Conservation (phyloP, 2,888 invertebrate genomes). For the Marronus borbonicus region DNA sequence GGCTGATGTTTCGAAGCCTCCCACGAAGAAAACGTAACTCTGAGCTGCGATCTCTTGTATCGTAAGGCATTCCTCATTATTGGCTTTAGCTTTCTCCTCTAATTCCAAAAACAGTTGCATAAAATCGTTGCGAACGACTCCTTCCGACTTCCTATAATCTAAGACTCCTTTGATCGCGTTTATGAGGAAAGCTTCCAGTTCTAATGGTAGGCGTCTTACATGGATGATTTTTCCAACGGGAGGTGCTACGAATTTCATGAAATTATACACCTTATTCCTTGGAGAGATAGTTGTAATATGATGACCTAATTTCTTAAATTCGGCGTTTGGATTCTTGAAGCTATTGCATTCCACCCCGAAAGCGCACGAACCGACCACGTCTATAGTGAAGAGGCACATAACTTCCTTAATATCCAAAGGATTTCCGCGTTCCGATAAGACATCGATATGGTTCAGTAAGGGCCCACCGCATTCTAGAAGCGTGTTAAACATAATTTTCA, state of each 20-base stretch:
- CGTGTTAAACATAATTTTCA: constrained; percentile 57
- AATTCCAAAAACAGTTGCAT: constrained; percentile 24
- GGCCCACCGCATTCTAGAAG: constrained; percentile 43
- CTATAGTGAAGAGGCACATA: constrained; percentile 68
- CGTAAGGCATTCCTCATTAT: constrained; percentile 6
- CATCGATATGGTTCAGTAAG: constrained; percentile 14
- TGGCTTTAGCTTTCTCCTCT: constrained; percentile 1
- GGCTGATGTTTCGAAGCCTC: constrained; percentile 21
- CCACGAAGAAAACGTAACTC: constrained; percentile 17
- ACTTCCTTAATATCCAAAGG: constrained; percentile 68
- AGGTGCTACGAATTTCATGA: constrained; percentile 20
- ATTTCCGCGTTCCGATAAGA: constrained; percentile 22
- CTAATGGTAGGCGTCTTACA: neutral
- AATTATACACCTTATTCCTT: constrained; percentile 1
- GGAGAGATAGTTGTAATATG: constrained; percentile 46
- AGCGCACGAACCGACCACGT: constrained; percentile 75
- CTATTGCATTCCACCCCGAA: constrained; percentile 76
- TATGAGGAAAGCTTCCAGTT: constrained; percentile 8
- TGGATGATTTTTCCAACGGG: neutral
- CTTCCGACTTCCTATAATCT: neutral
- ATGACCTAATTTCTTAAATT: constrained; percentile 64
- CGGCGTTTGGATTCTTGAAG: constrained; percentile 71
- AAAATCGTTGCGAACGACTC: constrained; percentile 13
- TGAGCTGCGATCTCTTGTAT: constrained; percentile 16
- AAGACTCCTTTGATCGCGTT: neutral